Base-by-base conservation (phyloP, 2,797 vertebrate genomes). In the Protonibea diacanthus region DNA sequence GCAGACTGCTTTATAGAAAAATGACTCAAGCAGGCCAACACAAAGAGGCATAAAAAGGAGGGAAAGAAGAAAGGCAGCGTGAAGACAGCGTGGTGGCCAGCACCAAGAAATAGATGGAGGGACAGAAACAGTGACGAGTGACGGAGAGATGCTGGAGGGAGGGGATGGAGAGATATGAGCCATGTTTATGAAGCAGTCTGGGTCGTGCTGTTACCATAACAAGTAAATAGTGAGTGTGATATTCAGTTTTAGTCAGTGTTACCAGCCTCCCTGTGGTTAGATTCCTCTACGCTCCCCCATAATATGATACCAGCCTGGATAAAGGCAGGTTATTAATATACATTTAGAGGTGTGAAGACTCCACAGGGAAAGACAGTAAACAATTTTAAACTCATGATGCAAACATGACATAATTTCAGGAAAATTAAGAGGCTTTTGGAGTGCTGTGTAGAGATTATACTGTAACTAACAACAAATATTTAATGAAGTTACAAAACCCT, bases 181-280 rank as follows among this genome's bases (percentile, higher is more conserved):
- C 61, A 44, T 82, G 76, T 88, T 87, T 86, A 80, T 69, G 70
- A 77, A 73, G 68, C 64, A 61, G 87, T 58, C 74, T 80, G 69
- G 83, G 42, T 74, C 79, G 72, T 53, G 44, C 82, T 69, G 89
- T 94, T 91, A 89, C 85, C 92, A 93, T 88, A 88, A 86, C 92
- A 91, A 93, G 88, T 89, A 90, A 89, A 89, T 78, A 93, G 60
- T 81, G 85, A 83, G 74, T 57, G 64, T 78, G 76, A 80, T 78
- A 71, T 72, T 89, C 62, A 63, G 49, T 73, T 81, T 70, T 77
- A 75, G 73, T 80, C 65, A 29, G 61, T 68, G 81, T 78, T 83
- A 73, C 74, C 45, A 74, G 61, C 78, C 70, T 85, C 47, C 47
- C 38, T 73, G 74, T 66, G 85, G 83, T 51, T 63, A 57, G 69